These are phyloP conservation scores for Macrosteles quadrilineatus DNA, from an alignment of 1,140 invertebrate species.

Conservation along the genomic window DNA sequence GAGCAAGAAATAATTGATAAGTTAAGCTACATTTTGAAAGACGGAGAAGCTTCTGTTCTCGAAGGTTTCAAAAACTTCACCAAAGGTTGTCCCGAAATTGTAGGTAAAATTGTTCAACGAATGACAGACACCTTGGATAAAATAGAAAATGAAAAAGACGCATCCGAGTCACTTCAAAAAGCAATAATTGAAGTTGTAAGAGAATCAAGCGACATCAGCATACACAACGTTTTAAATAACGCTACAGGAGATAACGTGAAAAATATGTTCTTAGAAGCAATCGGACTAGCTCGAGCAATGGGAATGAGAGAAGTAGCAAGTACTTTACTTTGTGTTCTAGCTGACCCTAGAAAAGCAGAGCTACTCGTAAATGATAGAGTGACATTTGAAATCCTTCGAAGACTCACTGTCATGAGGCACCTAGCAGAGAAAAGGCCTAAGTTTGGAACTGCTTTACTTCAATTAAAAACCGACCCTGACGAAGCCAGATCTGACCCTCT, in stretches of 20 bases:
- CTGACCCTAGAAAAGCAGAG: constrained; percentile 59
- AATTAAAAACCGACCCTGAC: constrained; percentile 65
- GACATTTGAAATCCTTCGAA: constrained; percentile 66
- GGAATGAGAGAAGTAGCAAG: constrained; percentile 64
- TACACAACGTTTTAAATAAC: constrained; percentile 57
- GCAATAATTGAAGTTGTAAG: constrained; percentile 62
- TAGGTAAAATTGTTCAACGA: constrained; percentile 56
- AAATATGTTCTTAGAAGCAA: constrained; percentile 64
- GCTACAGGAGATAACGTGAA: constrained; percentile 55
- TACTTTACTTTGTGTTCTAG: constrained; percentile 59
- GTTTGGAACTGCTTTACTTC: constrained; percentile 59
- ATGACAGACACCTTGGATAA: constrained; percentile 59
- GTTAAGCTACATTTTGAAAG: constrained; percentile 58
- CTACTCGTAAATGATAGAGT: constrained; percentile 61
- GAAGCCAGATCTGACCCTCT: constrained; percentile 65
- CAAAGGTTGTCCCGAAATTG: constrained; percentile 55
- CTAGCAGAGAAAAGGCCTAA: constrained; percentile 66
- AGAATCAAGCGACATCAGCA: constrained; percentile 58
- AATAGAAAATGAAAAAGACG: constrained; percentile 61
- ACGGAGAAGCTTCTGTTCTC: constrained; percentile 58
- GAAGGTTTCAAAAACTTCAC: constrained; percentile 62
- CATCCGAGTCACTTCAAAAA: constrained; percentile 60
- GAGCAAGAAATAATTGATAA: constrained; percentile 60
- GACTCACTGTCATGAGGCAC: constrained; percentile 70
- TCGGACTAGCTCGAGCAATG: constrained; percentile 68